A percentile compares a stretch with the other conserved stretches of the same genome.
These are phyloP conservation scores for Drosophila tsacasi DNA, from an alignment of 1,140 invertebrate species.

Conservation along the genomic window DNA sequence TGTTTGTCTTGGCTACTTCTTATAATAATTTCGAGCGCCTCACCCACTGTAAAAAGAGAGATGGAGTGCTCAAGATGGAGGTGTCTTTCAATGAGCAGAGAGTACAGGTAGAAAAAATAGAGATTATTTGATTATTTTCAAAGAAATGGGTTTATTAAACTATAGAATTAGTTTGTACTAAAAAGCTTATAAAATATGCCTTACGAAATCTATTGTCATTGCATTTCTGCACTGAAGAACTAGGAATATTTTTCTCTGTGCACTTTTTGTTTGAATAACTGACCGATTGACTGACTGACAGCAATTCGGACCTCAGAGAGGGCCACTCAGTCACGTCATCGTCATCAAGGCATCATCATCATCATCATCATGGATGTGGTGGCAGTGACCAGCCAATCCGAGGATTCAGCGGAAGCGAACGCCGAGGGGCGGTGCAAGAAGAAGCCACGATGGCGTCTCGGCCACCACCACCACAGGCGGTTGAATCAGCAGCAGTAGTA, in stretches of 20 bases:
- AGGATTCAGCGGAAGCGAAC: slow-evolving; percentile 23
- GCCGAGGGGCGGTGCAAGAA: slow-evolving; percentile 45
- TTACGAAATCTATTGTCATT: background rate
- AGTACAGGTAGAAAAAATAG: background rate
- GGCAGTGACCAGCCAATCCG: slow-evolving; percentile 40
- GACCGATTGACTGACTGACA: slow-evolving; percentile 56
- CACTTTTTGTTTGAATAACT: slow-evolving; percentile 25
- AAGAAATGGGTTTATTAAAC: too few relatives aligned
- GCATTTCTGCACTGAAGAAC: background rate
- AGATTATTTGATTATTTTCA: background rate
- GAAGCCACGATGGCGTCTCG: slow-evolving; percentile 58
- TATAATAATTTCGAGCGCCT: slow-evolving; percentile 28
- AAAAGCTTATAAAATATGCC: too few relatives aligned
- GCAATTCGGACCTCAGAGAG: slow-evolving; percentile 50
- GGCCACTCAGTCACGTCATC: slow-evolving; percentile 72
- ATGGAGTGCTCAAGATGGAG: slow-evolving; percentile 4
- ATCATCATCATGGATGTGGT: slow-evolving; percentile 5
- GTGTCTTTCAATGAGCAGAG: background rate
- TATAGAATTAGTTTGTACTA: too few relatives aligned
- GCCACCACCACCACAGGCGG: slow-evolving; percentile 46
- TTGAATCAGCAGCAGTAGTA: slow-evolving; percentile 71
- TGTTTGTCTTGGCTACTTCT: slow-evolving; percentile 43
- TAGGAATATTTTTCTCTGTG: slow-evolving; percentile 12
- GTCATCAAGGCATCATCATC: slow-evolving; percentile 49
- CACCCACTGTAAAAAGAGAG: slow-evolving; percentile 12